Evolutionary conservation across 2,888 invertebrate genomes (phyloP), one percentile per base, ranked within the genome.

Genomic region (Habrosyne pyritoides): DNA sequence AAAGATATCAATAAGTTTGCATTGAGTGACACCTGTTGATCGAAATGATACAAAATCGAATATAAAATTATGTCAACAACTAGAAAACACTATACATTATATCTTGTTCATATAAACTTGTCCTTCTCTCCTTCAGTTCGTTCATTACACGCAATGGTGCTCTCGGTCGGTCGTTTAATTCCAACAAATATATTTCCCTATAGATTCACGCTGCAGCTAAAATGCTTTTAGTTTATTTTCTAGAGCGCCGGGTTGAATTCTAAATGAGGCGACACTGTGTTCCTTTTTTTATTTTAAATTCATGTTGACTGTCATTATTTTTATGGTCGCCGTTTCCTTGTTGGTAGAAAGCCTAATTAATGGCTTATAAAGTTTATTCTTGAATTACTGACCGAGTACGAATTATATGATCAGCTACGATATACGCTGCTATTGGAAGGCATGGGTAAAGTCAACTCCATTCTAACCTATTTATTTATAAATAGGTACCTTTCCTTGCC

Each of bases 161-260:
- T 30, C 50, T 50, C 50, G 28, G 48, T 21, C 60, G 64, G 65
- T 60, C 68, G 68, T 65, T 73, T 75, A 76, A 76, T 78, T 73
- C 71, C 65, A 66, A 71, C 72, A 69, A 75, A 74, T 74, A 74
- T 72, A 75, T 75, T 73, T 73, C 69, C 69, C 73, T 55, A 68
- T 73, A 70, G 70, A 69, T 67, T 63, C 65, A 64, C 61, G 64
- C 64, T 73, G 72, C 65, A 70, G 69, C 64, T 61, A 60, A 58
- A 57, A 49, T 49, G 14, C 56, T 55, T 64, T 66, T 71, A 73
- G 71, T 78, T 77, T 77, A 75, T 76, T 79, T 74, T 71, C 67
- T 60, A 62, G 63, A 63, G 63, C 65, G 60, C 67, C 68, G 68
- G 67, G 61, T 63, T 64, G 77, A 79, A 80, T 81, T 66, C 69